Percentiles rank a stretch among this genome's conserved stretches.
Evolutionary conservation across 2,113 vertebrate genomes (phyloP).

Genomic region (Lampris megalopsis): DNA sequence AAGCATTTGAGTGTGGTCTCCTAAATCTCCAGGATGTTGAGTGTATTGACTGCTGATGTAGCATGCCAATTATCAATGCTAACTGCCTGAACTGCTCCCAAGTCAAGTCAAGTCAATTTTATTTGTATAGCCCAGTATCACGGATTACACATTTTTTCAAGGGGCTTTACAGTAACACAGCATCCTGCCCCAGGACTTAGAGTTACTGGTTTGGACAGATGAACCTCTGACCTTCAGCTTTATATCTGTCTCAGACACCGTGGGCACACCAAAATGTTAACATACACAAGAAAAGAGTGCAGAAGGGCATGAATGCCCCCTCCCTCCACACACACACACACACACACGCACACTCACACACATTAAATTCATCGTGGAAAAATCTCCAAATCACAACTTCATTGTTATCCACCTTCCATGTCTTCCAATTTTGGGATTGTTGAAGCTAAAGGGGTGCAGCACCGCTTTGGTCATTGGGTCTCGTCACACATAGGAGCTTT

Average conservation of each 20-base stretch:
- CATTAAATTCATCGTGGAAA: background rate
- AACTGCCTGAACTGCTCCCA: conserved; percentile 78
- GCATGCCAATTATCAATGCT: conserved; percentile 80
- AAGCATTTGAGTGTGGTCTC: conserved; percentile 67
- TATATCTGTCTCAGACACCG: conserved; percentile 22
- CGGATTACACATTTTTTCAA: too few species aligned
- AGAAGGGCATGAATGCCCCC: background rate
- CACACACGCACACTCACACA: background rate
- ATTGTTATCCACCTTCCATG: too few species aligned
- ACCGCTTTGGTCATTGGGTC: too few species aligned
- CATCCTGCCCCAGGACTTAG: background rate
- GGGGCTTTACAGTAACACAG: too few species aligned
- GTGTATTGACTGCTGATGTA: conserved; percentile 73
- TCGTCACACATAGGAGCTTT: too few species aligned
- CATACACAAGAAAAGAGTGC: background rate
- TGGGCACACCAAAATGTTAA: background rate
- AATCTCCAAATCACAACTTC: too few species aligned
- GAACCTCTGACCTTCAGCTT: conserved; percentile 57
- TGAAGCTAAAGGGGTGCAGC: too few species aligned
- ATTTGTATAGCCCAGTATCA: too few species aligned
- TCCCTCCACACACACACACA: background rate
- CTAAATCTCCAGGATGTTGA: conserved; percentile 72
- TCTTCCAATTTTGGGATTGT: too few species aligned
- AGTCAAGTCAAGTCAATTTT: too few species aligned
- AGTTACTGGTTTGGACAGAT: conserved; percentile 54